Percentiles rank a stretch among this genome's conserved stretches.
phyloP scores from a whole-genome alignment of 2,888 invertebrate species.

The Bimastos eiseni region DNA sequence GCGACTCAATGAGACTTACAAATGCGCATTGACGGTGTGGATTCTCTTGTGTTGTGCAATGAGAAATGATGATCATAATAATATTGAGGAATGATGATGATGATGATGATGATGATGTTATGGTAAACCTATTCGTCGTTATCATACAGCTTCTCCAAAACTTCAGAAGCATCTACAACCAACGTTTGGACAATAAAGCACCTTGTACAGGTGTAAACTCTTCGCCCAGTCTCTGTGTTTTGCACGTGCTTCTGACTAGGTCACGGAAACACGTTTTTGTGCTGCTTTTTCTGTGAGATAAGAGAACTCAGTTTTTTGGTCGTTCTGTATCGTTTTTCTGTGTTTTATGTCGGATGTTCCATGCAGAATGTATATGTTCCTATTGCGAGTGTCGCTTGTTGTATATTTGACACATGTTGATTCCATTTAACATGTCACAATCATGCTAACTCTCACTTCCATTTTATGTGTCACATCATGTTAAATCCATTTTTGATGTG shows the following conservation, averaged over 20 bases:
- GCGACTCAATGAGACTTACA: not conserved
- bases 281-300: not conserved
- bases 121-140: not conserved
- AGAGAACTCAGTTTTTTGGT: not conserved
- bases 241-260: not conserved
- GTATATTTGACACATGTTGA: not conserved
- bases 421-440: not conserved
- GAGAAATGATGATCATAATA: not conserved
- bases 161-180: not conserved
- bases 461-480: no score
- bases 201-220: not conserved
- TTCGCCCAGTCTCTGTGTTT: not conserved
- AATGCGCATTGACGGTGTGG: not conserved
- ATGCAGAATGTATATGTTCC: not conserved
- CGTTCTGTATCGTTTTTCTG: not conserved
- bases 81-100: conserved; percentile 9
- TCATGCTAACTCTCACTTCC: no score
- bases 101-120: conserved; percentile 15
- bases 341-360: not conserved
- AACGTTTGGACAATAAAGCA: not conserved
- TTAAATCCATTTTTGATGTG: not conserved
- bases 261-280: not conserved
- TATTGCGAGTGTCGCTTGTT: not conserved
- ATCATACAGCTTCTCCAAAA: not conserved
- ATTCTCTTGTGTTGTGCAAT: not conserved